Evolutionary conservation across 2,888 invertebrate genomes (phyloP).

Genomic region (Caprella mutica): DNA sequence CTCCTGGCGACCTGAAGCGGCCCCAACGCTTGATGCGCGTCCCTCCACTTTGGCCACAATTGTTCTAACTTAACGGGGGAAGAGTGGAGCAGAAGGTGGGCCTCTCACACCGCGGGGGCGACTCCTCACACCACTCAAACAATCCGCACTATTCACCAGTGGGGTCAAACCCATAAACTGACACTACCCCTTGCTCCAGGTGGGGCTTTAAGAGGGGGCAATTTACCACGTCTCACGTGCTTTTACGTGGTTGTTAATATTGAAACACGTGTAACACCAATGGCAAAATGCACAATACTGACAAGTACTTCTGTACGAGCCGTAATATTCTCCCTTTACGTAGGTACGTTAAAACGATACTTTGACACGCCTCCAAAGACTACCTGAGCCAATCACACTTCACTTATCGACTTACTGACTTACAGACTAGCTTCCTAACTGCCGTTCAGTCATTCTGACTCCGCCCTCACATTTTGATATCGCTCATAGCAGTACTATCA

Average conservation of each 20-base stretch:
- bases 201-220: too few species aligned
- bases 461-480: background rate
- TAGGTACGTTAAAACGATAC: slow-evolving; percentile 25
- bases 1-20: background rate
- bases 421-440: slow-evolving; percentile 7
- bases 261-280: slow-evolving; percentile 33
- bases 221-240: slow-evolving; percentile 22
- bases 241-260: slow-evolving; percentile 25
- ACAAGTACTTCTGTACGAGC: slow-evolving; percentile 31
- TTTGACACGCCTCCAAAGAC: slow-evolving; percentile 13
- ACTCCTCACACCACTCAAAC: too few species aligned
- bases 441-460: too few species aligned
- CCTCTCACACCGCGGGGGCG: background rate
- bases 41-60: background rate
- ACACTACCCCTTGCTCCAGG: too few species aligned
- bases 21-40: background rate
- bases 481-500: too few species aligned
- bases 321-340: slow-evolving; percentile 29
- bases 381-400: slow-evolving; percentile 3
- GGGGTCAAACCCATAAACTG: too few species aligned
- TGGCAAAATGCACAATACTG: slow-evolving; percentile 32
- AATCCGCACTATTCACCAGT: too few species aligned
- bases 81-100: background rate
- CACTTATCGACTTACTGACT: too few species aligned
- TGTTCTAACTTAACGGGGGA: background rate